These are phyloP conservation scores for Hirtodrosophila confusa DNA, from an alignment of 2,888 invertebrate genomes.

Conservation along the genomic window DNA sequence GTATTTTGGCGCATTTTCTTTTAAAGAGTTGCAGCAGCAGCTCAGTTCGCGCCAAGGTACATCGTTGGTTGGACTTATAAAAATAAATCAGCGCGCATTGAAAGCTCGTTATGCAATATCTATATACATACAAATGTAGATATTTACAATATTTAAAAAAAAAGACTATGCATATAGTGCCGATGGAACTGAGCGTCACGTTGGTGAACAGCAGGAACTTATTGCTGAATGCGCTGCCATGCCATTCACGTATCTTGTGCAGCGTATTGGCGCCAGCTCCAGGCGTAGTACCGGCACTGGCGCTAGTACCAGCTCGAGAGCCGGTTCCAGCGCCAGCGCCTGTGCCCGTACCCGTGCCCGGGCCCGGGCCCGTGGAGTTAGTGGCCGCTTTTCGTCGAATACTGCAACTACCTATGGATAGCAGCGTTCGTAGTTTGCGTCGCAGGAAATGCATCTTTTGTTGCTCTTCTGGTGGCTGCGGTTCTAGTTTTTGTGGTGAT, in stretches of 20 bases:
- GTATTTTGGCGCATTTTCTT: slow-evolving; percentile 18
- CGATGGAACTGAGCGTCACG: slow-evolving; percentile 90
- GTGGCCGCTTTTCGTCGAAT: slow-evolving; percentile 28
- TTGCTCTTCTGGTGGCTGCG: not conserved
- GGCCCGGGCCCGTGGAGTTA: slow-evolving; percentile 9
- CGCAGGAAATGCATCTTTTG: slow-evolving; percentile 55
- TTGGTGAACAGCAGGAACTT: slow-evolving; percentile 92
- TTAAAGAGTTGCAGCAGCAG: slow-evolving; percentile 5
- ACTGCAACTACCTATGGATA: slow-evolving; percentile 31
- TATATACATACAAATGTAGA: slow-evolving; percentile 13
- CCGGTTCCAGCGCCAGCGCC: too few relatives aligned
- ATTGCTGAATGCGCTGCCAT: slow-evolving; percentile 85
- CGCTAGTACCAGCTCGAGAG: too few relatives aligned
- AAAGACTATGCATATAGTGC: slow-evolving; percentile 78
- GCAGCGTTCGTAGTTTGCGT: slow-evolving; percentile 37
- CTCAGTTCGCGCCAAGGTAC: slow-evolving; percentile 9
- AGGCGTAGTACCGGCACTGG: not conserved
- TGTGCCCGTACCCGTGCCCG: too few relatives aligned
- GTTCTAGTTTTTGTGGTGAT: not conserved
- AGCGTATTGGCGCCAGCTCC: slow-evolving; percentile 20
- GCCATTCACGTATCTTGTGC: slow-evolving; percentile 68
- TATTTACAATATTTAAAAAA: slow-evolving; percentile 25
- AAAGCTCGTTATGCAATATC: slow-evolving; percentile 1
- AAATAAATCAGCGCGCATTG: slow-evolving; percentile 3
- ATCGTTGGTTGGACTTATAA: slow-evolving; percentile 2